phyloP scores from a whole-genome alignment of 1,140 invertebrate genomes.

The Cotesia chilonis region DNA sequence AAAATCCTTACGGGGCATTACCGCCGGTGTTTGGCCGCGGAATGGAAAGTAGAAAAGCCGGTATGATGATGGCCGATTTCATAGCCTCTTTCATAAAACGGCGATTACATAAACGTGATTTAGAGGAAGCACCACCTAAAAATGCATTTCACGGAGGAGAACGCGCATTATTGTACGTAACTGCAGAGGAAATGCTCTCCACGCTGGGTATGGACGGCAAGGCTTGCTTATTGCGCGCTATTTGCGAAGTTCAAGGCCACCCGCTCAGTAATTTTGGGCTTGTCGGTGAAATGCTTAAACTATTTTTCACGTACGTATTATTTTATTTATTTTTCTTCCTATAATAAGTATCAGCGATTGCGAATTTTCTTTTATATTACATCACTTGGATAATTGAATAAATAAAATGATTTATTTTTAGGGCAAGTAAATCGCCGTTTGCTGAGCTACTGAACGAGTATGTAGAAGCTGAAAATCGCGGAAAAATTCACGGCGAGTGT shows the following conservation, averaged over 20 bases:
- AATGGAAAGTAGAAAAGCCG: conserved; percentile 74
- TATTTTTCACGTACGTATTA: conserved; percentile 79
- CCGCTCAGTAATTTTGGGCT: conserved; percentile 80
- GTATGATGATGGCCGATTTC: conserved; percentile 74
- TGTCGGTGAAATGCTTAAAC: conserved; percentile 79
- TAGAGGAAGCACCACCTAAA: conserved; percentile 55
- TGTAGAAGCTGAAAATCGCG: conserved; percentile 80
- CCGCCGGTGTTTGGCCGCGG: conserved; percentile 77
- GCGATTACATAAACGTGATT: conserved; percentile 70
- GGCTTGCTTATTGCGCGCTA: conserved; percentile 81
- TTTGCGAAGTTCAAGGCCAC: conserved; percentile 85
- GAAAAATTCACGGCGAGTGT: conserved; percentile 79
- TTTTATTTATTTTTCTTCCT: conserved; percentile 25
- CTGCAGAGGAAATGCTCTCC: conserved; percentile 77
- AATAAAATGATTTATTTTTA: conserved; percentile 51
- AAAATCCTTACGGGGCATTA: conserved; percentile 83
- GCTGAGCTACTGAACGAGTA: conserved; percentile 77
- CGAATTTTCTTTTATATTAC: too few relatives aligned
- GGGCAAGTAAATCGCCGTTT: conserved; percentile 83
- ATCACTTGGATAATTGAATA: conserved; percentile 5
- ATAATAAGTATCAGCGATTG: background rate
- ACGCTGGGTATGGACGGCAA: conserved; percentile 83
- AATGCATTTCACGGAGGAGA: conserved; percentile 79
- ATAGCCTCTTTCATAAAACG: conserved; percentile 75
- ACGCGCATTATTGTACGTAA: conserved; percentile 77